Evolutionary conservation across 1,140 invertebrate genomes (phyloP).

Genomic region (Oryzaephilus surinamensis): DNA sequence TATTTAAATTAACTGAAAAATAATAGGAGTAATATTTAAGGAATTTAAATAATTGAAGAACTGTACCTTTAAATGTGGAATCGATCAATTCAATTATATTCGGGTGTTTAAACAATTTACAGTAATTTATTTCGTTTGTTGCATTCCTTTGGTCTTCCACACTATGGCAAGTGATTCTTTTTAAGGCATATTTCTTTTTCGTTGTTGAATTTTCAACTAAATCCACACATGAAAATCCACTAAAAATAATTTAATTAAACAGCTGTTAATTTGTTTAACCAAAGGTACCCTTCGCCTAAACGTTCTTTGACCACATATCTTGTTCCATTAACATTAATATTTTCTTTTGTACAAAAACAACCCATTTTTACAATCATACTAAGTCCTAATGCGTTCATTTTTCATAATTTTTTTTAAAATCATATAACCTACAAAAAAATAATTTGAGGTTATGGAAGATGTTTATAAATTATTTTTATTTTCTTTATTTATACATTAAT

Average conservation of each 20-base stretch:
- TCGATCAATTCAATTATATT: slow-evolving; percentile 71
- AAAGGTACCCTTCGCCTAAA: slow-evolving; percentile 60
- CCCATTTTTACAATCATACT: slow-evolving; percentile 64
- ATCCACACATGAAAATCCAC: slow-evolving; percentile 76
- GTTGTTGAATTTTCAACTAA: slow-evolving; percentile 64
- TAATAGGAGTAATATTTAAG: too few species aligned
- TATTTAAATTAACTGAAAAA: too few species aligned
- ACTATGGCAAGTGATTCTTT: slow-evolving; percentile 71
- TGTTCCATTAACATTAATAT: slow-evolving; percentile 56
- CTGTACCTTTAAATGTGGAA: slow-evolving; percentile 45
- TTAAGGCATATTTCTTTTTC: slow-evolving; percentile 65
- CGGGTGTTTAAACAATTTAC: slow-evolving; percentile 57
- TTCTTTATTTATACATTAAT: slow-evolving; percentile 1
- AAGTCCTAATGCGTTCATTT: slow-evolving; percentile 60
- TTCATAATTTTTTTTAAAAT: too few species aligned
- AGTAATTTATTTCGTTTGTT: slow-evolving; percentile 64
- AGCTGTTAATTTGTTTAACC: slow-evolving; percentile 1
- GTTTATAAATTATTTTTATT: background rate
- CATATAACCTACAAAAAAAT: background rate
- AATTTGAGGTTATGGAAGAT: background rate
- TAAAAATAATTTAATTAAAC: slow-evolving; percentile 37
- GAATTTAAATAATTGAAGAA: too few species aligned
- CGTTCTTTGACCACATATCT: slow-evolving; percentile 59
- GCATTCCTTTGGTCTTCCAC: slow-evolving; percentile 67
- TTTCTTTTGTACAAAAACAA: slow-evolving; percentile 67